Evolutionary conservation across 1,140 invertebrate genomes (phyloP), one percentile per base, ranked within the genome.

Genomic region (Drosophila santomea): DNA sequence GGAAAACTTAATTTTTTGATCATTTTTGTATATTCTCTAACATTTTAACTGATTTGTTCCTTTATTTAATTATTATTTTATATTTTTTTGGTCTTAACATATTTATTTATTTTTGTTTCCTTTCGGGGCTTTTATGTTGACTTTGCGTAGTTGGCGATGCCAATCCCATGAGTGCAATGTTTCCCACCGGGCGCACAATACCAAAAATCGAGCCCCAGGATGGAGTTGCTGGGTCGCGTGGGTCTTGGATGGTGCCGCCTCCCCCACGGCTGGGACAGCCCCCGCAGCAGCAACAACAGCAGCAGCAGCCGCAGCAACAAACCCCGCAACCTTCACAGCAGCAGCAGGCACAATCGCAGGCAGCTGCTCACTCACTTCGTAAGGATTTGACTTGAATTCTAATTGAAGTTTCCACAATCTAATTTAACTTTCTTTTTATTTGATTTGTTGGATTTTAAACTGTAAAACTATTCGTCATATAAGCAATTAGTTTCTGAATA

Each of bases 311-410:
- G 56, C 83, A 80, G 48, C 75, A 74, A 6, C 83, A 35, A 43
- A 56, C 55, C 38, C 60, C 55, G 38, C 60, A 28, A 3, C 39
- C 39, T 25, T 38, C 60, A 12, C 60, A 71, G 43, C 71, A 74
- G 51, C 63, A 68, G 44, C 50, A 89, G 56, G 36, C 74, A 61
- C 82, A 81, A 75, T 63, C 84, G 64, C 90, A 93, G 25, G 72
- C 80, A 62, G 66, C 80, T 91, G 85, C 93, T 78, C 94, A 95
- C 94, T 93, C 82, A 72, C 91, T 91, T 80, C 88, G 95, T 95
- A 95, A 95, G 94, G 32, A 93, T 93, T 93, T 91, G 74, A 85
- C 78, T 93, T 92, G 80, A 72, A 35, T 52, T 41, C 3, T 4
- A 14, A 10, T 38, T 38, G 36, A 38, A 14, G 12, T 12, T 39